Base-by-base conservation (phyloP, 2,113 vertebrate species). In the Chaenogobius annularis region DNA sequence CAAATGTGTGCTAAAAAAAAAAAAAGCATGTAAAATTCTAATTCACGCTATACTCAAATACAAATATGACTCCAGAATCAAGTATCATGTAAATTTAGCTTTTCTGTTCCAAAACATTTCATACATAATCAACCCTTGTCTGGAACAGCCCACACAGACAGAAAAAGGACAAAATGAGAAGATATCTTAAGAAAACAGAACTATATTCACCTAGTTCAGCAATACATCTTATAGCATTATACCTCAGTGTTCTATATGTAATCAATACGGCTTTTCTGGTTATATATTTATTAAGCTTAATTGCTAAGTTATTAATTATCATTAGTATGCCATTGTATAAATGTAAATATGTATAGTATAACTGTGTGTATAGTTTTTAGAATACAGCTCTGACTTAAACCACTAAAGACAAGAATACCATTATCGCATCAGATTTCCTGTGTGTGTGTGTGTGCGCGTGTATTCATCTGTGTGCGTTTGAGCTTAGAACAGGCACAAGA, bases 201-300 rank as follows among this genome's bases (percentile, higher is more conserved):
- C 93, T 93, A 89, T 86, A 83, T 77, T 93, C 85, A 87, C 92
- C 92, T 93, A 94, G 85, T 87, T 93, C 78, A 92, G 91, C 84
- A 86, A 92, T 93, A 94, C 92, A 92, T 92, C 88, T 91, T 93
- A 92, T 90, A 92, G 92, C 92, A 93, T 54, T 54, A 87, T 92
- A 92, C 91, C 87, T 92, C 84, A 90, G 91, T 92, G 59, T 89
- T 91, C 81, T 89, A 89, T 93, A 94, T 94, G 91, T 93, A 91
- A 93, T 94, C 89, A 92, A 92, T 92, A 93, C 91, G 93, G 86
- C 79, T 88, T 87, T 75, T 92, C 89, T 90, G 92, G 88, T 91
- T 94, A 94, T 89, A 89, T 92, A 92, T 92, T 93, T 94, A 92
- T 93, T 92, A 93, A 92, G 92, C 90, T 93, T 93, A 94, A 93